Percentiles rank a stretch among this genome's conserved stretches.
These are phyloP conservation scores for Drosophila truncata DNA, from an alignment of 1,140 invertebrate species.

Conservation along the genomic window DNA sequence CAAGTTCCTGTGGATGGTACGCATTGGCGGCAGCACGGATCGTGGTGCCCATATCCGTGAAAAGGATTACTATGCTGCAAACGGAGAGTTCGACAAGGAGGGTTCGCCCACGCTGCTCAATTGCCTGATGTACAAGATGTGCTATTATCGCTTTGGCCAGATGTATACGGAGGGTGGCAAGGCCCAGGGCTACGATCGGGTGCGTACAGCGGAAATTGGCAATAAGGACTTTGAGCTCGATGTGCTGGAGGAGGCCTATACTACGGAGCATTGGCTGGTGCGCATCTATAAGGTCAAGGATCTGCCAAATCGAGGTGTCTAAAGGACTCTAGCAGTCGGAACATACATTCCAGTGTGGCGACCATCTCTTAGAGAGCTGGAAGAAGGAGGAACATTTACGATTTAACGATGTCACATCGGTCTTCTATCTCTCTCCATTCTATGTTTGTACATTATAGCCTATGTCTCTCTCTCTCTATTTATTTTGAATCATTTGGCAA, in stretches of 20 bases:
- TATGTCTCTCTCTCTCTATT: constrained; percentile 1
- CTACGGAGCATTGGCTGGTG: constrained; percentile 98
- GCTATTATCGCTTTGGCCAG: constrained; percentile 95
- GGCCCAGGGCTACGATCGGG: constrained; percentile 95
- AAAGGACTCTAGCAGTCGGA: constrained; percentile 35
- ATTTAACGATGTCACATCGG: constrained; percentile 3
- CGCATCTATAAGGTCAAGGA: constrained; percentile 98
- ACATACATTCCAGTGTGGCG: constrained; percentile 18
- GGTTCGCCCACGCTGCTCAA: constrained; percentile 94
- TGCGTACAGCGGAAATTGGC: constrained; percentile 96
- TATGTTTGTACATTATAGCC: constrained; percentile 41
- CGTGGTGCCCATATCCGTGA: constrained; percentile 97
- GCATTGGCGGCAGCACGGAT: constrained; percentile 98
- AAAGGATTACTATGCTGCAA: constrained; percentile 97
- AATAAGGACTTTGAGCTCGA: constrained; percentile 98
- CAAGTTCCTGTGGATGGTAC: constrained; percentile 99
- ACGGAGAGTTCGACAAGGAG: constrained; percentile 97
- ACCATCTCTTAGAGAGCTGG: constrained; percentile 6
- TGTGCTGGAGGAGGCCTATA: constrained; percentile 97
- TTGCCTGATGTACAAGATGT: constrained; percentile 98
- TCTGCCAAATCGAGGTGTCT: constrained; percentile 92
- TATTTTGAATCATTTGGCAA: constrained; percentile 23
- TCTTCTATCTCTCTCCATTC: constrained; percentile 18
- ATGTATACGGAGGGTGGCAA: constrained; percentile 97
- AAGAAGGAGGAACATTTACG: neutral